Evolutionary conservation across 2,888 invertebrate genomes (phyloP).

Genomic region (Tinea pellionella): DNA sequence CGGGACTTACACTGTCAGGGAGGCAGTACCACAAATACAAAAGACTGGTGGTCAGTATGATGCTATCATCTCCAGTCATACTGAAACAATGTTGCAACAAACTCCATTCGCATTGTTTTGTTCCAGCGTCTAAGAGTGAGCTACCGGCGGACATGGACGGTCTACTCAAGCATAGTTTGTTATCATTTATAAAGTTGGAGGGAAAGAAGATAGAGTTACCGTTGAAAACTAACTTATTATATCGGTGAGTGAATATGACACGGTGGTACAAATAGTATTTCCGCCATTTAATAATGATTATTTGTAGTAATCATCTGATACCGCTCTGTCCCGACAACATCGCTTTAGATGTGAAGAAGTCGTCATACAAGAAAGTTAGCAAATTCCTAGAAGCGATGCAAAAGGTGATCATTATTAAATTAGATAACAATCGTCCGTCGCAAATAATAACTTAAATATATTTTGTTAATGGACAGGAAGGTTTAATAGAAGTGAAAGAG

Average conservation of each 20-base stretch:
- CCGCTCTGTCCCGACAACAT: constrained; percentile 75
- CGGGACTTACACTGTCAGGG: too few relatives aligned
- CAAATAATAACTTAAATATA: not conserved
- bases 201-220: constrained; percentile 80
- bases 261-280: too few relatives aligned
- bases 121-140: too few relatives aligned
- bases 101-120: too few relatives aligned
- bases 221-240: constrained; percentile 84
- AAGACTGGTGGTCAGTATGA: too few relatives aligned
- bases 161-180: constrained; percentile 79
- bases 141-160: constrained; percentile 73
- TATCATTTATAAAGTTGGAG: constrained; percentile 81
- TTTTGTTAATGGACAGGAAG: constrained; percentile 56
- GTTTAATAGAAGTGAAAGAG: constrained; percentile 72
- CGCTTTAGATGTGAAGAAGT: constrained; percentile 87
- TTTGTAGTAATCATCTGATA: constrained; percentile 73
- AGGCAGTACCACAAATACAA: too few relatives aligned
- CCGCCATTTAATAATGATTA: not conserved
- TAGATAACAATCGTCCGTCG: too few relatives aligned
- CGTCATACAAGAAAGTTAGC: constrained; percentile 88
- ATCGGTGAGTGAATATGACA: constrained; percentile 76
- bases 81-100: too few relatives aligned
- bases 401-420: constrained; percentile 46
- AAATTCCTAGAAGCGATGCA: constrained; percentile 86
- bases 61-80: too few relatives aligned